Evolutionary conservation across 1,140 invertebrate species (phyloP).

Genomic region (Polypedilum pembai): DNA sequence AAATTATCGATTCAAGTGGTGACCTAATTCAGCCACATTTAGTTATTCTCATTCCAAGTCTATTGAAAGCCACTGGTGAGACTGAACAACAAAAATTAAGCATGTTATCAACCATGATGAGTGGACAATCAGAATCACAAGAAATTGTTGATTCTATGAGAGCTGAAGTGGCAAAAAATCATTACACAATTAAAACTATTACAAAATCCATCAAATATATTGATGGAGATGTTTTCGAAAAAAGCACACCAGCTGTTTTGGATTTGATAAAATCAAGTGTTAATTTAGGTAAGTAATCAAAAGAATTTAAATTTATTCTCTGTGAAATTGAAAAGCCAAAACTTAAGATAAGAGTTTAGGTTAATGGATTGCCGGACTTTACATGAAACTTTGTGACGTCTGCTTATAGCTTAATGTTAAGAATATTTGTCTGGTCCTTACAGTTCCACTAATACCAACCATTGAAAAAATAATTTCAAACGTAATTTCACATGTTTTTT

Average conservation of each 20-base stretch:
- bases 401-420: too few relatives aligned
- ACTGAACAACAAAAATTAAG: constrained; percentile 70
- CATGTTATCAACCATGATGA: constrained; percentile 67
- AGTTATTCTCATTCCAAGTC: constrained; percentile 68
- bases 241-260: constrained; percentile 69
- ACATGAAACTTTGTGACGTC: too few relatives aligned
- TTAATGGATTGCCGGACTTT: too few relatives aligned
- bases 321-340: too few relatives aligned
- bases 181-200: constrained; percentile 82
- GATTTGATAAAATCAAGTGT: constrained; percentile 74
- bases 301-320: too few relatives aligned
- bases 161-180: constrained; percentile 67
- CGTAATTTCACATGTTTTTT: too few relatives aligned
- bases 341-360: too few relatives aligned
- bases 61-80: constrained; percentile 77
- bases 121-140: constrained; percentile 55
- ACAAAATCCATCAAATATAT: constrained; percentile 80
- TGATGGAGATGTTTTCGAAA: constrained; percentile 63
- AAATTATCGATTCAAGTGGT: constrained; percentile 73
- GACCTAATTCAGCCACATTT: constrained; percentile 70
- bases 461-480: too few relatives aligned
- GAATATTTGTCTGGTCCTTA: too few relatives aligned
- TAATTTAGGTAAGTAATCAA: constrained; percentile 52
- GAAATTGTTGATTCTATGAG: constrained; percentile 69
- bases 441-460: too few relatives aligned